Evolutionary conservation across 2,888 invertebrate species (phyloP), one percentile per base, ranked within the genome.

Genomic region (Cryptocephalus primarius): DNA sequence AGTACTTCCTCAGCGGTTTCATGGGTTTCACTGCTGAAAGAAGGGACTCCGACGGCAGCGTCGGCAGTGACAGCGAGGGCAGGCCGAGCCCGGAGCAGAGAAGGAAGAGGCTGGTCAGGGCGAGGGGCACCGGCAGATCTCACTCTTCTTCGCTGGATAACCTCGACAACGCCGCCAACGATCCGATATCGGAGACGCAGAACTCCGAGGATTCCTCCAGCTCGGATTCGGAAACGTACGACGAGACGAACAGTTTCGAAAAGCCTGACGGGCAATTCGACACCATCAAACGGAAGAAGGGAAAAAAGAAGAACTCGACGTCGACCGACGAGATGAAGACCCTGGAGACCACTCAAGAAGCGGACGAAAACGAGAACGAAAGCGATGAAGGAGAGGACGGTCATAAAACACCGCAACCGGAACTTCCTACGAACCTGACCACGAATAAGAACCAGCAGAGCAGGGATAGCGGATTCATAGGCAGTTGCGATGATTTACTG

Each of bases 11-110:
- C 1, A 85, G 85, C 0, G 88, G 87, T 33, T 88, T 89, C 61
- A 84, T 88, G 78, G 88, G 88, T 1, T 87, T 88, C 58, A 83
- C 80, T 55, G 80, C 81, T 42, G 85, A 85, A 58, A 76, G 85
- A 48, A 76, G 85, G 34, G 86, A 88, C 60, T 84, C 86, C 0
- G 87, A 88, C 59, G 90, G 88, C 1, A 89, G 89, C 61, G 91
- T 91, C 0, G 91, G 91, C 8, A 90, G 90, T 70, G 90, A 91
- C 60, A 89, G 89, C 62, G 91, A 91, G 64, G 90, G 90, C 1
- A 79, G 82, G 55, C 89, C 88, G 4, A 90, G 89, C 68, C 90
- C 90, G 0, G 89, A 89, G 63, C 89, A 90, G 64, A 72, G 89
- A 8, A 75, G 88, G 48, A 90, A 91, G 63, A 76, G 85, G 34